Base-by-base conservation (phyloP, 2,888 invertebrate genomes). In the Busseola fusca region DNA sequence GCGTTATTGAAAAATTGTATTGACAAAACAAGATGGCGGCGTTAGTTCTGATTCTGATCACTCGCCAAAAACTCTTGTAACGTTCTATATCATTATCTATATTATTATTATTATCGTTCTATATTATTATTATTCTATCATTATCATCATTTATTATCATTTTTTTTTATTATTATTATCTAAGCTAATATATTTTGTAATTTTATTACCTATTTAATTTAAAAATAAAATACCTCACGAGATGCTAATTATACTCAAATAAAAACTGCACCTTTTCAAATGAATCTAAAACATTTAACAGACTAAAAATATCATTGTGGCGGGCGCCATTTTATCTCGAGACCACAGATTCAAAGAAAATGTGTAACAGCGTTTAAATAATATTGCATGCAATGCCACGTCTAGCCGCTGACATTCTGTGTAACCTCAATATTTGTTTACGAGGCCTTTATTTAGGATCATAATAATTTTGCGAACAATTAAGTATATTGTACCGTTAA, bases 401-500 rank as follows among this genome's bases (percentile, higher is more conserved):
- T n/a, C 45, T 54, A 42, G 16, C 58, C 52, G 14, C 64, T 78
- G 45, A 64, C 37, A 48, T 37, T 56, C 16, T 16, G 16, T 54
- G 30, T 52, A 52, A 54, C 54, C 30, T 1, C 25, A 56, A 60
- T 48, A 72, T 56, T 54, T 42, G 60, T 42, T 56, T 66, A 64
- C 18, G 25, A 34, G 27, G 34, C 27, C 30, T 64, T 56, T 25
- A 62, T 50, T 69, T 52, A n/a, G 5, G n/a, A 27, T 37, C 18
- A 52, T 30, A 73, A 16, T 64, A 40, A 52, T 50, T 58, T 72
- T 27, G 50, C 7, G 37, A 64, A 30, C 59, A 64, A 52, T 66
- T 21, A 45, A 14, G 16, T 30, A 50, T n/a, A 54, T 21, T 48
- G 9, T 48, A 48, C 14, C 40, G 25, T 57, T 42, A 1, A 27